Conservation (phyloP, 1,140 invertebrate genomes). For the Cataglyphis hispanica region DNA sequence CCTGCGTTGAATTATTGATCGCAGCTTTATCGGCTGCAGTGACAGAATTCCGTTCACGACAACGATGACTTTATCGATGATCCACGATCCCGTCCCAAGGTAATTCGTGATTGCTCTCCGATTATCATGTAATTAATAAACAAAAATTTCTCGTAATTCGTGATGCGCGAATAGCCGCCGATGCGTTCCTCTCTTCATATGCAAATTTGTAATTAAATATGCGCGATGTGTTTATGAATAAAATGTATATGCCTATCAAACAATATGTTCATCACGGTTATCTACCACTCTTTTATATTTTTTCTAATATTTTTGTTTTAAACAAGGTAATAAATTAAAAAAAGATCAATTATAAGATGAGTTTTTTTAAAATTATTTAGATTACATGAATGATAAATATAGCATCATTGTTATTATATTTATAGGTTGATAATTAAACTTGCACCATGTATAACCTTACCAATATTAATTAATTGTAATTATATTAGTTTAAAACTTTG, state of each 20-base stretch:
- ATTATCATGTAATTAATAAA: slow-evolving; percentile 17
- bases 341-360: neutral
- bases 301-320: neutral
- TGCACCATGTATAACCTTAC: neutral
- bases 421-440: neutral
- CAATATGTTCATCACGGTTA: neutral
- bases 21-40: slow-evolving; percentile 47
- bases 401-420: neutral
- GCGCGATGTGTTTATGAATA: slow-evolving; percentile 1
- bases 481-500: neutral
- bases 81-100: slow-evolving; percentile 30
- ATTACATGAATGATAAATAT: neutral
- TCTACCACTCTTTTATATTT: neutral
- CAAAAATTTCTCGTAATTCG: neutral
- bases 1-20: slow-evolving; percentile 75
- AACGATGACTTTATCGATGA: slow-evolving; percentile 54
- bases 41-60: slow-evolving; percentile 31
- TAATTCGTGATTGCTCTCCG: neutral
- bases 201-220: neutral
- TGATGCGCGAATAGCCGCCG: neutral
- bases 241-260: neutral
- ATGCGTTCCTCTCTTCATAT: neutral
- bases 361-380: neutral
- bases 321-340: neutral
- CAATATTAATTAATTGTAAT: neutral